phyloP scores from a whole-genome alignment of 1,140 invertebrate species.

The Bombus picipes region DNA sequence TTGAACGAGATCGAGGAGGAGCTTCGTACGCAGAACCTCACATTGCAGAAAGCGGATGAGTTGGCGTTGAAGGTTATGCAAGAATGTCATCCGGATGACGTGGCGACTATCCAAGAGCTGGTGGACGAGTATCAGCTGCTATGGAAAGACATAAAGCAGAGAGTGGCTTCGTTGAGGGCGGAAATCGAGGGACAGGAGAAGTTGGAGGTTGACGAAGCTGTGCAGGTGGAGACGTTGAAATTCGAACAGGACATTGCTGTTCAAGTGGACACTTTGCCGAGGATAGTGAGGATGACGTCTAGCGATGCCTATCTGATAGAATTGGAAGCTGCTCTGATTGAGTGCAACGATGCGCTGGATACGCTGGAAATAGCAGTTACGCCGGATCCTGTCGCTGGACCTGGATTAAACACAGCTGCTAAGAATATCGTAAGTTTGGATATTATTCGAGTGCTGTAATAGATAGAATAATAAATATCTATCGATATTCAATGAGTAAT shows the following conservation, averaged over 20 bases:
- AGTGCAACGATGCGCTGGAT: conserved; percentile 84
- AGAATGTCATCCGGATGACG: conserved; percentile 83
- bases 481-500: not conserved
- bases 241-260: conserved; percentile 89
- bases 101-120: conserved; percentile 84
- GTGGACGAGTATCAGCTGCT: conserved; percentile 87
- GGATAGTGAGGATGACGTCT: conserved; percentile 87
- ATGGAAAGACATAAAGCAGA: conserved; percentile 85
- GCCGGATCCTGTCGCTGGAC: conserved; percentile 82
- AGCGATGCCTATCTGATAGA: conserved; percentile 91
- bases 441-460: no score
- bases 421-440: conserved; percentile 82
- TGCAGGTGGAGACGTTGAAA: conserved; percentile 89
- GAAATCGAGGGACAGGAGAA: conserved; percentile 79
- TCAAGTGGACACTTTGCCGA: conserved; percentile 89
- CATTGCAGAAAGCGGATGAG: conserved; percentile 84
- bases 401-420: conserved; percentile 81
- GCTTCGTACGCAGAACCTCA: conserved; percentile 82
- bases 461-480: not conserved
- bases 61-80: conserved; percentile 85
- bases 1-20: conserved; percentile 84
- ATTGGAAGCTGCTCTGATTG: conserved; percentile 86
- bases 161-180: conserved; percentile 82
- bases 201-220: conserved; percentile 83
- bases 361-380: conserved; percentile 83